These are phyloP conservation scores for Sus cebifrons DNA, from an alignment of 2,797 vertebrate genomes.

Conservation along the genomic window DNA sequence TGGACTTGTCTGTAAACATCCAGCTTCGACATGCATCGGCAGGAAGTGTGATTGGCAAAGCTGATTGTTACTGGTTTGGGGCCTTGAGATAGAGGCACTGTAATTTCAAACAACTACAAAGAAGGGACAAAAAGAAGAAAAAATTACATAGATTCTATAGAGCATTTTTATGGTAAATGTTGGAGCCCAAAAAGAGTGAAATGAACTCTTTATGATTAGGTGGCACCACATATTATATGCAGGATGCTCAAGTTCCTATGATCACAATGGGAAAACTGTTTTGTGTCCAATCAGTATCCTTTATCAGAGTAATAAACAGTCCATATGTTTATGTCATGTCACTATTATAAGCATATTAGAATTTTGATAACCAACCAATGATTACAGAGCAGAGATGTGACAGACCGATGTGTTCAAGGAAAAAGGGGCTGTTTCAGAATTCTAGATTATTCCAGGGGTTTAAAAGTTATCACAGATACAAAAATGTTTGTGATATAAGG, in stretches of 20 bases:
- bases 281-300: not conserved
- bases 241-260: not conserved
- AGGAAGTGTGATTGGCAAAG: slow-evolving; percentile 98
- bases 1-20: slow-evolving; percentile 97
- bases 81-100: slow-evolving; percentile 95
- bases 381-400: not conserved
- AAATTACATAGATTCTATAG: not conserved
- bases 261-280: not conserved
- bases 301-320: slow-evolving; percentile 46
- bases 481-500: slow-evolving; percentile 24
- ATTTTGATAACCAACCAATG: slow-evolving; percentile 34
- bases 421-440: not conserved
- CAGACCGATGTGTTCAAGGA: not conserved
- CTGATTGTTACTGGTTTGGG: slow-evolving; percentile 97
- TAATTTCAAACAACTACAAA: slow-evolving; percentile 97
- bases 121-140: slow-evolving; percentile 82
- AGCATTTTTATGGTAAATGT: not conserved
- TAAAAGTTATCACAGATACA: slow-evolving; percentile 14
- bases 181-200: not conserved
- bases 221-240: accelerated
- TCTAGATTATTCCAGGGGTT: not conserved
- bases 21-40: slow-evolving; percentile 97
- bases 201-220: not conserved
- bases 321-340: not conserved
- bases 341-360: not conserved